Base-by-base conservation (phyloP, 2,888 invertebrate species). In the Ecliptopera silaceata region DNA sequence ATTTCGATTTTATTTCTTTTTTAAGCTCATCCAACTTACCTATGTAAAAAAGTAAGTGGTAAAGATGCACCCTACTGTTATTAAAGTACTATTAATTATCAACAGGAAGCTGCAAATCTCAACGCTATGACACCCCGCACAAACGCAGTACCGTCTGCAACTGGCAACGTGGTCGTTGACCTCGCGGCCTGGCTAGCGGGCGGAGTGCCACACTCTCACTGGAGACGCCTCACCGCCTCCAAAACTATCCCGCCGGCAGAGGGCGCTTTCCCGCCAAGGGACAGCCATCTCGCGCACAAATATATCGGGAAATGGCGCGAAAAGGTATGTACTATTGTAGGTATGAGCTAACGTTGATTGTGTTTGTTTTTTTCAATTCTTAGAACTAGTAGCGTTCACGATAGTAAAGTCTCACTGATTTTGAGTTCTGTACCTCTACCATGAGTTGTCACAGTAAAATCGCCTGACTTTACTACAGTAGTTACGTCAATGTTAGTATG, bases 131-230 rank as follows among this genome's bases (percentile, higher is more conserved):
- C 68, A 0, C 47, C 82, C 0, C 64, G 82, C 1, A 77, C 82
- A 63, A 69, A 68, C 3, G 75, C 77, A 1, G 63, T 68, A 0
- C 60, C 84, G 50, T 52, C 77, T 43, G 43, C 83, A 52, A 54
- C 84, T 31, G 75, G 89, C 74, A 75, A 88, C 84, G 60, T 88
- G 51, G 89, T 90, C 20, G 84, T 94, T 18, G 90, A 93, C 58
- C 80, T 94, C 49, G 92, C 89, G 1, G 92, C 92, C 31, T 93
- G 92, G 91, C 71, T 92, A 54, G 84, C 84, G 15, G 91, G 91
- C 11, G 70, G 71, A 42, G 88, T 91, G 65, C 80, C 88, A 48
- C 86, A 82, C 71, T 62, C 72, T 26, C 80, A 84, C 59, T 91
- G 91, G 92, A 77, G 86, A 1, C 82, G 86, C 1, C 79, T 90